Evolutionary conservation across 2,797 vertebrate genomes (phyloP), one percentile per base, ranked within the genome.

Genomic region (Gambelia wislizenii): DNA sequence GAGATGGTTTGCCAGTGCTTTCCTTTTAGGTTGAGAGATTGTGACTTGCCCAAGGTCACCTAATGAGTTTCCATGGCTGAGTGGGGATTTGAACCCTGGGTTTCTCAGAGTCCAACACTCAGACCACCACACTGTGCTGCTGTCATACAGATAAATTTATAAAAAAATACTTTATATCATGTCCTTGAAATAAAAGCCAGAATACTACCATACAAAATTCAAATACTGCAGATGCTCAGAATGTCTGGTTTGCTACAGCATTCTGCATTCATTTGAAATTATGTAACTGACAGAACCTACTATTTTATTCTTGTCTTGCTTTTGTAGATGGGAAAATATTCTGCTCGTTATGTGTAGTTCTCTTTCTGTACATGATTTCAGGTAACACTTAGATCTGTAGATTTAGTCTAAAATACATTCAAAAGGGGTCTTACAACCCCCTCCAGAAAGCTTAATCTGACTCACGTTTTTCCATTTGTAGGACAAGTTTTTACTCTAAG

Each of bases 241-340:
- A 6, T 69, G 67, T 54, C 0, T 77, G 81, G 44, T 85, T 85
- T 72, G 39, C 4, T 85, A 52, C 54, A 49, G 3, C 42, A 61
- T 54, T 54, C 10, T 47, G 59, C 0, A 47, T 79, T 74, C 61
- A 1, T n/a, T 84, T 87, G 64, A 90, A 87, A 87, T 86, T 90
- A n/a, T 85, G n/a, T 4, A 39, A 30, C 72, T 87, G 12, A 92
- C 89, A 90, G 8, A 90, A 91, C 75, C 49, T 42, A 52, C 49
- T 83, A 30, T 64, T 1, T 27, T 88, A 89, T 90, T 47, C 52
- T 90, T 89, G 5, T 69, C n/a, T 84, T 5, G 0, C 2, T 83
- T 87, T 86, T 49, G 80, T 4, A 77, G 0, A 2, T 33, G 25
- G 52, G 36, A 13, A 84, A 10, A 72, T 86, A 79, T 82, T 86